Conservation (phyloP, 2,113 vertebrate species). For the Thomomys bottae region DNA sequence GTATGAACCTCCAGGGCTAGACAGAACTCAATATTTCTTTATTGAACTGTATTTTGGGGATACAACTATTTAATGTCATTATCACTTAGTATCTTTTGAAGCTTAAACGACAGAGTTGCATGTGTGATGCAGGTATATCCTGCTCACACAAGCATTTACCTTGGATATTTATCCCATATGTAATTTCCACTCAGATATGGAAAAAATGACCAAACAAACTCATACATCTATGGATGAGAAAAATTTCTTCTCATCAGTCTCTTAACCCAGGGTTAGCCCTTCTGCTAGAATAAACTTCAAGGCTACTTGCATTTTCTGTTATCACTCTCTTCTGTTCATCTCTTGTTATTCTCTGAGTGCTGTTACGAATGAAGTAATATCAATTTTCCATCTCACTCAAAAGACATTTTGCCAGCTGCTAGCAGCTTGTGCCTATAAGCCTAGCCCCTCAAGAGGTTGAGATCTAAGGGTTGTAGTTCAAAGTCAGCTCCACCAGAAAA, state of each 20-base stretch:
- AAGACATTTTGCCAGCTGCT: background rate
- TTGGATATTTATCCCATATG: background rate
- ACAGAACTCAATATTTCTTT: conserved; percentile 27
- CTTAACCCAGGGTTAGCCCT: background rate
- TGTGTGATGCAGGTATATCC: too few relatives aligned
- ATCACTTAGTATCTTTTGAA: background rate
- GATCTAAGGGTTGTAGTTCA: too few relatives aligned
- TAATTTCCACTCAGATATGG: background rate
- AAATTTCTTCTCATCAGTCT: background rate
- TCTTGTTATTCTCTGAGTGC: background rate
- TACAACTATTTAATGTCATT: background rate
- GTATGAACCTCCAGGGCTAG: too few relatives aligned
- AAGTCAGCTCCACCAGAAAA: too few relatives aligned
- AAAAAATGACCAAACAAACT: background rate
- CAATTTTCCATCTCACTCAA: conserved; percentile 3
- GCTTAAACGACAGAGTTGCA: background rate
- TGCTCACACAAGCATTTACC: background rate
- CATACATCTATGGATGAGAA: background rate
- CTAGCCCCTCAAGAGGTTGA: too few relatives aligned
- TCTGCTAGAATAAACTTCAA: background rate
- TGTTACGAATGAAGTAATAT: background rate
- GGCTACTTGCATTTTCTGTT: background rate
- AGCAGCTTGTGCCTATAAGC: too few relatives aligned
- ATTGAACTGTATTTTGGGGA: background rate
- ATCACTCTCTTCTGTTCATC: background rate